These are phyloP conservation scores for Pseudomyrmex concolor DNA, from an alignment of 1,140 invertebrate genomes.

Conservation along the genomic window DNA sequence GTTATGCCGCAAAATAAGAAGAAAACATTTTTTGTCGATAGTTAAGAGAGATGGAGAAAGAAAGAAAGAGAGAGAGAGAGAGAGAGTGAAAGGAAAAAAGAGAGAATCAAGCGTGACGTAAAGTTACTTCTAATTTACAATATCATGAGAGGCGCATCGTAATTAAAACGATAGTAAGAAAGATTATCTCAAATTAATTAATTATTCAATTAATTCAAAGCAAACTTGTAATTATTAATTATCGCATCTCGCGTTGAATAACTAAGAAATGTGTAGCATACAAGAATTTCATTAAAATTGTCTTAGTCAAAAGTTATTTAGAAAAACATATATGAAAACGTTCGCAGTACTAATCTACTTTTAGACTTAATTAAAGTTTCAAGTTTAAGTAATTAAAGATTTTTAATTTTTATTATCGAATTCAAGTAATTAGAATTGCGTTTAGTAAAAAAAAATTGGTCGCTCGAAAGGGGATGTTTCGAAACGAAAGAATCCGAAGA, in stretches of 20 bases:
- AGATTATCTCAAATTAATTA: background rate
- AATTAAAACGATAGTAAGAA: too few species aligned
- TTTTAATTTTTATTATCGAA: too few species aligned
- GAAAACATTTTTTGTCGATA: background rate
- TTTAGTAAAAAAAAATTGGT: background rate
- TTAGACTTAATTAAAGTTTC: background rate
- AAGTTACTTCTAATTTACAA: too few species aligned
- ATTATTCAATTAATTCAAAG: background rate
- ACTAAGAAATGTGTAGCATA: background rate
- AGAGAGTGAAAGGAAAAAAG: background rate
- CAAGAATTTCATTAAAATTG: slow-evolving; percentile 9
- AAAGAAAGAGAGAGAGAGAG: background rate
- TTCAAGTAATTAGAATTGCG: background rate
- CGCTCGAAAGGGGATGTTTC: background rate
- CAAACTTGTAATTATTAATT: background rate
- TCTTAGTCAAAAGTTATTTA: background rate
- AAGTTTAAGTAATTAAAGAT: background rate
- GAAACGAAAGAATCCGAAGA: background rate
- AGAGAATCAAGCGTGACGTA: too few species aligned
- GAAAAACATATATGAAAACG: too few species aligned
- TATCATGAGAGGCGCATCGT: too few species aligned
- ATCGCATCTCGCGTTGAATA: background rate
- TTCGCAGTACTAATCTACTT: too few species aligned
- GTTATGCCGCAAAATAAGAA: background rate
- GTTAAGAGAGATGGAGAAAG: background rate